Percentiles rank a stretch among this genome's conserved stretches.
phyloP scores from a whole-genome alignment of 2,113 vertebrate species.

The Melanerpes formicivorus region DNA sequence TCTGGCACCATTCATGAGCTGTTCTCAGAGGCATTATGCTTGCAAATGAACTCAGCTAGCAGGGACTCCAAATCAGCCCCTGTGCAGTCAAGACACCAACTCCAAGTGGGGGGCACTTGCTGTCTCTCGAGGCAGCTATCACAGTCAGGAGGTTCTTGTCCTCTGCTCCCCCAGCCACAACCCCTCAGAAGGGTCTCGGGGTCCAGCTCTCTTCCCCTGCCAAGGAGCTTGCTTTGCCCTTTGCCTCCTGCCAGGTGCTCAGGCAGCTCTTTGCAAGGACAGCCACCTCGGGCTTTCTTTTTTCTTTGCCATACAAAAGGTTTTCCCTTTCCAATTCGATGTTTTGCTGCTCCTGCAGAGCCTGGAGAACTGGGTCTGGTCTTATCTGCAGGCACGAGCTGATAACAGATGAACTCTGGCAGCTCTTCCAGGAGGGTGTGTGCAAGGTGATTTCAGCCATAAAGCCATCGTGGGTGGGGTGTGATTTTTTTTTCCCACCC shows the following conservation, averaged over 20 bases:
- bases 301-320: background rate
- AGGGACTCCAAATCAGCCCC: background rate
- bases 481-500: background rate
- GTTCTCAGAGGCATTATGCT: background rate
- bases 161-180: background rate
- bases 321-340: background rate
- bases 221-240: background rate
- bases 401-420: slow-evolving; percentile 48
- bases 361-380: background rate
- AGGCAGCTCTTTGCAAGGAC: background rate
- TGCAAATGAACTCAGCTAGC: background rate
- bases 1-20: background rate
- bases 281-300: background rate
- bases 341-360: background rate
- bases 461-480: background rate
- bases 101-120: too few relatives aligned
- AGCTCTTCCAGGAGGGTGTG: slow-evolving; percentile 25
- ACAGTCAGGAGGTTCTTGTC: background rate
- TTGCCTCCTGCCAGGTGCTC: background rate
- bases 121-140: background rate
- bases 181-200: background rate
- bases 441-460: slow-evolving; percentile 41
- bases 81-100: background rate
- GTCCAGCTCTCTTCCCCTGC: background rate
- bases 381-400: slow-evolving; percentile 6